Conservation (phyloP, 2,888 invertebrate genomes). For the Euspilapteryx auroguttella region DNA sequence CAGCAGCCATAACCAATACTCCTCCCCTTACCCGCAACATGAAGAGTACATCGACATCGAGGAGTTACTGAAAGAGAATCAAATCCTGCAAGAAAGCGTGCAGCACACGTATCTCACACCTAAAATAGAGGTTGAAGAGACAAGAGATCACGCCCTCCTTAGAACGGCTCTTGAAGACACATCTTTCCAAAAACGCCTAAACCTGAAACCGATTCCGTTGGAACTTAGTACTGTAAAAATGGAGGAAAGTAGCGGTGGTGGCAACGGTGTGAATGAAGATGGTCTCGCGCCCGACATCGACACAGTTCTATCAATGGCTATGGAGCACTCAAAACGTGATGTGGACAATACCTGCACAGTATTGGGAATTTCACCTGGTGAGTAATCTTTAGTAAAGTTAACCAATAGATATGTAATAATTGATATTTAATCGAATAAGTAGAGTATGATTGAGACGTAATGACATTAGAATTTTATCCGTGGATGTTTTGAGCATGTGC, state of each 20-base stretch:
- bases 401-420: too few relatives aligned
- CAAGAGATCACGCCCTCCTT: conserved; percentile 72
- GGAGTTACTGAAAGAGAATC: conserved; percentile 60
- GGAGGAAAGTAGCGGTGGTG: conserved; percentile 66
- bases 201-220: conserved; percentile 76
- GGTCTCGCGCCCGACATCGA: conserved; percentile 77
- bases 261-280: conserved; percentile 51
- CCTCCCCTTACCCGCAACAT: conserved; percentile 58
- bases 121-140: conserved; percentile 56
- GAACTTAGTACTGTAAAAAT: conserved; percentile 66
- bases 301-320: conserved; percentile 80
- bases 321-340: conserved; percentile 84
- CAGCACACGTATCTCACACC: conserved; percentile 47
- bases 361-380: conserved; percentile 87
- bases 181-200: conserved; percentile 81
- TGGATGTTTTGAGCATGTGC: too few relatives aligned
- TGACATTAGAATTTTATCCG: too few relatives aligned
- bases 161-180: conserved; percentile 83
- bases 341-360: conserved; percentile 83
- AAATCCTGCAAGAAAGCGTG: conserved; percentile 46
- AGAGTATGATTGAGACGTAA: too few relatives aligned
- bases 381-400: too few relatives aligned
- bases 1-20: conserved; percentile 57
- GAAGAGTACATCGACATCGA: conserved; percentile 66
- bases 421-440: too few relatives aligned